Percentiles rank a stretch among this genome's conserved stretches.
These are phyloP conservation scores for Dendrocopos noguchii DNA, from an alignment of 2,113 vertebrate genomes.

Conservation along the genomic window DNA sequence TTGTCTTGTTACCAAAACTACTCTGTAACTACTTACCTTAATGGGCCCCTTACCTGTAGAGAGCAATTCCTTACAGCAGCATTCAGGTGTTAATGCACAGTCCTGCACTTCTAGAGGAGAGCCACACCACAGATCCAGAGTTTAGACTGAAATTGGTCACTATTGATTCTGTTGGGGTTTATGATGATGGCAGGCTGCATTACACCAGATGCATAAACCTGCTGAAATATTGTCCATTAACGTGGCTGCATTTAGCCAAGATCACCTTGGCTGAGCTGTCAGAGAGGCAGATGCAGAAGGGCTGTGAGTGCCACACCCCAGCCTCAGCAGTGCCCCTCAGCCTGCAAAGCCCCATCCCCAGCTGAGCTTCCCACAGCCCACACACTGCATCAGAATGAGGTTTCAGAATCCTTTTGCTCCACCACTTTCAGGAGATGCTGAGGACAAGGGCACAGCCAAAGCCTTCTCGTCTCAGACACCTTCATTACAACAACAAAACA, in stretches of 20 bases:
- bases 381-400: rapidly evolving
- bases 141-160: background rate
- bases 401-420: background rate
- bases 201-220: background rate
- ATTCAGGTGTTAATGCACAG: background rate
- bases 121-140: background rate
- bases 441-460: background rate
- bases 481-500: background rate
- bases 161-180: background rate
- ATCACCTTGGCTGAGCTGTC: background rate
- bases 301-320: background rate
- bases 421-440: background rate
- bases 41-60: background rate
- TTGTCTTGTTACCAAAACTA: background rate
- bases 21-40: slow-evolving; percentile 2
- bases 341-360: rapidly evolving
- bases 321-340: background rate
- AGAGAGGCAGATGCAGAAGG: background rate
- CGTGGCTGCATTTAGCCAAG: background rate
- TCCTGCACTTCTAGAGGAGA: background rate
- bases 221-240: background rate
- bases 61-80: background rate
- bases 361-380: background rate
- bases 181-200: background rate
- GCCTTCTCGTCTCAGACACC: background rate